A percentile compares a stretch with the other conserved stretches of the same genome.
Evolutionary conservation across 2,888 invertebrate genomes (phyloP).

Genomic region (Scaptomyza reducta): DNA sequence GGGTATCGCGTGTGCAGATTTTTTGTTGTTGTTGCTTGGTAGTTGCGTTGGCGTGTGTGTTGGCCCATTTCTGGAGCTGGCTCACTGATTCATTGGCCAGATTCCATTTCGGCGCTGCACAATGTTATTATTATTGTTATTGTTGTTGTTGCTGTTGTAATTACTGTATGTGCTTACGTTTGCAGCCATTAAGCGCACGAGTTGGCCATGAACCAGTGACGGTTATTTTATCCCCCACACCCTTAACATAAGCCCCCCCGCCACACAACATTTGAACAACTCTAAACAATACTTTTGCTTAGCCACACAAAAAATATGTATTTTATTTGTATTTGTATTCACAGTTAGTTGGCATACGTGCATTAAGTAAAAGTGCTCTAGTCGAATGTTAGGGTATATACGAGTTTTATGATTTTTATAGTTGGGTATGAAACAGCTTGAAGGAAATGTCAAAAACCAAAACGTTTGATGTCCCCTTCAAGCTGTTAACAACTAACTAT

Average conservation of each 20-base stretch:
- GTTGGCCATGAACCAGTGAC: slow-evolving; percentile 75
- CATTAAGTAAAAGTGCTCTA: slow-evolving; percentile 39
- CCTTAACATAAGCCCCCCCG: background rate
- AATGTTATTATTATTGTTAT: slow-evolving; percentile 48
- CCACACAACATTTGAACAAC: slow-evolving; percentile 7
- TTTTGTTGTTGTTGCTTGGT: background rate
- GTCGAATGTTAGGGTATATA: background rate
- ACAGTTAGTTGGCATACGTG: slow-evolving; percentile 9
- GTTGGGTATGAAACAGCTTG: too few relatives aligned
- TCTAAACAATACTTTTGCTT: slow-evolving; percentile 45
- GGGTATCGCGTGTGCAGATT: slow-evolving; percentile 70
- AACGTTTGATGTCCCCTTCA: too few relatives aligned
- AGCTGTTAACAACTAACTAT: too few relatives aligned
- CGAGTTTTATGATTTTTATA: background rate
- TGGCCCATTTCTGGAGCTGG: slow-evolving; percentile 54
- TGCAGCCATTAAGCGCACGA: slow-evolving; percentile 69
- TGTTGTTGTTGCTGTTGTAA: slow-evolving; percentile 43
- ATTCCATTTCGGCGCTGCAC: slow-evolving; percentile 64
- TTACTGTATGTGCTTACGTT: slow-evolving; percentile 59
- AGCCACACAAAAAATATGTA: slow-evolving; percentile 31
- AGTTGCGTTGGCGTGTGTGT: slow-evolving; percentile 70
- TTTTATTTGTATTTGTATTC: slow-evolving; percentile 10
- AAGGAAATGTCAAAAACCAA: too few relatives aligned
- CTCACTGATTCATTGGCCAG: slow-evolving; percentile 74
- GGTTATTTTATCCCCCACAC: slow-evolving; percentile 14